Percentiles rank a stretch among this genome's conserved stretches.
phyloP scores from a whole-genome alignment of 2,888 invertebrate species.

The Antheraea yamamai region DNA sequence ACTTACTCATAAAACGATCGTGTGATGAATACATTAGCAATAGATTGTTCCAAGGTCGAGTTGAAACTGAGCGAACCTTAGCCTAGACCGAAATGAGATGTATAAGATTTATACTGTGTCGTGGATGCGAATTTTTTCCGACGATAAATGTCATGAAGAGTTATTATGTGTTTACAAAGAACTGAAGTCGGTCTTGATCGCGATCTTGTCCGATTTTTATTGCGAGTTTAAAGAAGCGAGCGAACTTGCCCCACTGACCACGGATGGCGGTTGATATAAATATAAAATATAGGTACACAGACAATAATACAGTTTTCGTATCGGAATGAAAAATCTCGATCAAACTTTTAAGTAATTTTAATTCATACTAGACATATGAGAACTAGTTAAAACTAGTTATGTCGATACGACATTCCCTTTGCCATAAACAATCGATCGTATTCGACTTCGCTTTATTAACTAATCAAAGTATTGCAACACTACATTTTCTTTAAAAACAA shows the following conservation, averaged over 20 bases:
- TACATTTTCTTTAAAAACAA: background rate
- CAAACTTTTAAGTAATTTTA: background rate
- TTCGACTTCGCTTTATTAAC: background rate
- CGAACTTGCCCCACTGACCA: slow-evolving; percentile 80
- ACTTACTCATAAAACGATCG: slow-evolving; percentile 21
- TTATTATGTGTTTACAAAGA: slow-evolving; percentile 40
- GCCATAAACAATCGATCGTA: background rate
- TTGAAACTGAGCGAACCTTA: slow-evolving; percentile 21
- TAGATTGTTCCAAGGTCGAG: slow-evolving; percentile 22
- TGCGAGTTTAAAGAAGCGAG: slow-evolving; percentile 69
- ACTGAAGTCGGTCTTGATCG: slow-evolving; percentile 56
- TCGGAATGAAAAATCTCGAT: slow-evolving; percentile 31
- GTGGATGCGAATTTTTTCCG: slow-evolving; percentile 13
- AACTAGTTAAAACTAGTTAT: background rate
- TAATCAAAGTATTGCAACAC: background rate
- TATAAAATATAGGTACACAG: slow-evolving; percentile 59
- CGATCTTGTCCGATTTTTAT: slow-evolving; percentile 78
- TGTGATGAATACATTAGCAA: slow-evolving; percentile 21
- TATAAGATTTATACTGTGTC: slow-evolving; percentile 18
- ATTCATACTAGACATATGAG: background rate
- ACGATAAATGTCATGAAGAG: slow-evolving; percentile 19
- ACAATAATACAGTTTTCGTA: slow-evolving; percentile 58
- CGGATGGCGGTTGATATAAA: slow-evolving; percentile 66
- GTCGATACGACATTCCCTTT: background rate
- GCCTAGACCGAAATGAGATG: slow-evolving; percentile 23